Conservation (phyloP, 92 coral and sea anemone genomes). For the Metridium senile region DNA sequence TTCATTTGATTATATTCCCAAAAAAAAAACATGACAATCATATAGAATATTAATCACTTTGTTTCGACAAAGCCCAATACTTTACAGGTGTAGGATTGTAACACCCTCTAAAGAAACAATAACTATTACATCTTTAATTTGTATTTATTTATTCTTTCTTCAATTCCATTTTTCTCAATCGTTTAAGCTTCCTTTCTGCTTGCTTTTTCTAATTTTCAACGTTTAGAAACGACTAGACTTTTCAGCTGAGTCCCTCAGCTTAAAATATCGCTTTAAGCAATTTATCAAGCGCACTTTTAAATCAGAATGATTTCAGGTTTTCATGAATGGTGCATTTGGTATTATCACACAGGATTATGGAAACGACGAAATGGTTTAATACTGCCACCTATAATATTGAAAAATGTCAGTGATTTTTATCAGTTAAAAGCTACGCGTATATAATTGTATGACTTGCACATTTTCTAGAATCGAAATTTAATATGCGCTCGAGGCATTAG, state of each 20-base stretch:
- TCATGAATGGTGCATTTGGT: neutral
- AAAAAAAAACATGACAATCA: too few relatives aligned
- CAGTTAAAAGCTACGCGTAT: neutral
- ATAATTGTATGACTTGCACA: neutral
- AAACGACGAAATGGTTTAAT: conserved; percentile 6
- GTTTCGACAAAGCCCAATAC: too few relatives aligned
- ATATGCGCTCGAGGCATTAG: conserved; percentile 24
- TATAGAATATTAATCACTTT: too few relatives aligned
- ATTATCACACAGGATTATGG: neutral
- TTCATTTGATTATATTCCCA: too few relatives aligned
- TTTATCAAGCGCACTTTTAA: neutral
- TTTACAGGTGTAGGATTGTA: too few relatives aligned
- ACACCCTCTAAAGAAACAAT: too few relatives aligned
- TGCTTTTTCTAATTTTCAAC: neutral
- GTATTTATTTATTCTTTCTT: too few relatives aligned
- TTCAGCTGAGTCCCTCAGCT: neutral
- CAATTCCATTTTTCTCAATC: too few relatives aligned
- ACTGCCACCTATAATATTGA: neutral
- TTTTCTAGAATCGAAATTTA: neutral
- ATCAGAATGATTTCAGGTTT: neutral
- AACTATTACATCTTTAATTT: too few relatives aligned
- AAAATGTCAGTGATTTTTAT: neutral
- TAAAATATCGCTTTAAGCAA: neutral
- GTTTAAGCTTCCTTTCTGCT: neutral
- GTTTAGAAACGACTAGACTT: neutral